Evolutionary conservation across 2,888 invertebrate genomes (phyloP).

Genomic region (Auanema sp.): DNA sequence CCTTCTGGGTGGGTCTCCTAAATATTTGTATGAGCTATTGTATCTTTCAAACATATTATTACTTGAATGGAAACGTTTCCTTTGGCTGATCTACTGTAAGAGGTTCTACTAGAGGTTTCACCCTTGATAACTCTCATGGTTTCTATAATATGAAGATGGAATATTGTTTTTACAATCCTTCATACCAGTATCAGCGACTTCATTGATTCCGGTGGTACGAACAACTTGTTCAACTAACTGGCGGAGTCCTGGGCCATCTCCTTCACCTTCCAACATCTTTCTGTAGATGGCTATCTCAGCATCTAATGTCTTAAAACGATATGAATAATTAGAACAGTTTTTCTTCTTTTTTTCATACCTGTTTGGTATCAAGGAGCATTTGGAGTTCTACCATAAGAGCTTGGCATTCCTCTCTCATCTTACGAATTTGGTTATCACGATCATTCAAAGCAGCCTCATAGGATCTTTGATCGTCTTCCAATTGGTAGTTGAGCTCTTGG

Average conservation of each 20-base stretch:
- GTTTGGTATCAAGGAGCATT: conserved; percentile 68
- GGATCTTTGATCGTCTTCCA: conserved; percentile 67
- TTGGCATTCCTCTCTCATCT: conserved; percentile 64
- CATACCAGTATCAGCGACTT: conserved; percentile 57
- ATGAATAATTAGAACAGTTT: background rate
- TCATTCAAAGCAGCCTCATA: conserved; percentile 66
- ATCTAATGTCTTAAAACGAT: conserved; percentile 65
- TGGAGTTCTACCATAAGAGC: conserved; percentile 66
- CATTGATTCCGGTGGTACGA: conserved; percentile 60
- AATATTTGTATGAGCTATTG: background rate
- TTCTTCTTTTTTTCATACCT: conserved; percentile 22
- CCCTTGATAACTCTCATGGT: conserved; percentile 62
- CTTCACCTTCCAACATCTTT: conserved; percentile 70
- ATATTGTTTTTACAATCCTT: background rate
- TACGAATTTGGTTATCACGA: conserved; percentile 64
- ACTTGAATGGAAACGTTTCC: conserved; percentile 67
- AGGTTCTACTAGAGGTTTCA: conserved; percentile 68
- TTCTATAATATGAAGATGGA: conserved; percentile 37
- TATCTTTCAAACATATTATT: background rate
- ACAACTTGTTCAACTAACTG: conserved; percentile 65
- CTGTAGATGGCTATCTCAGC: conserved; percentile 70
- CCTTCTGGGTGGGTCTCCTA: conserved; percentile 68
- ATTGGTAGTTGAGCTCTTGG: conserved; percentile 67
- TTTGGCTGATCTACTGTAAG: conserved; percentile 68
- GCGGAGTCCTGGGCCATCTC: conserved; percentile 66